Evolutionary conservation across 1,140 invertebrate genomes (phyloP).

Genomic region (Musca vetustissima): DNA sequence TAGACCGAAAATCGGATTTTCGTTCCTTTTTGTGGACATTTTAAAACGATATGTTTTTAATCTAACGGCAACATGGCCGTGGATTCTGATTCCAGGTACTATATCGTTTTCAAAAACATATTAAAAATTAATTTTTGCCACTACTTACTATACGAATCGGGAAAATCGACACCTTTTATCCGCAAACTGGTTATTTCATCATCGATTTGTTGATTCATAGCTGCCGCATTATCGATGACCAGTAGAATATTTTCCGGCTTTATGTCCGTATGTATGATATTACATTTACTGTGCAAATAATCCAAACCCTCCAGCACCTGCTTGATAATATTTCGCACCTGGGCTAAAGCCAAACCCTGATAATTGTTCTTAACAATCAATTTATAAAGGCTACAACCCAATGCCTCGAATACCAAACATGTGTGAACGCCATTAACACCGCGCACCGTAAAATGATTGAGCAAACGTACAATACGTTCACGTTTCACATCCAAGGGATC

Average conservation of each 20-base stretch:
- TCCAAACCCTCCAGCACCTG: slow-evolving; percentile 93
- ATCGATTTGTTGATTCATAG: slow-evolving; percentile 87
- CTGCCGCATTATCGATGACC: slow-evolving; percentile 80
- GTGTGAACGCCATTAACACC: slow-evolving; percentile 95
- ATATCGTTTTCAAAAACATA: no score
- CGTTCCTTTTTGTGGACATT: no score
- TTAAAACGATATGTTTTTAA: no score
- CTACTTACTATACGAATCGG: slow-evolving; percentile 54
- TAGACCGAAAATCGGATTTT: no score
- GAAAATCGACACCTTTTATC: slow-evolving; percentile 60
- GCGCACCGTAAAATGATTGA: slow-evolving; percentile 98
- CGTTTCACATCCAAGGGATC: slow-evolving; percentile 87
- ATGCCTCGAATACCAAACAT: slow-evolving; percentile 98
- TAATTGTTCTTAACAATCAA: slow-evolving; percentile 98
- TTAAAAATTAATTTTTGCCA: no score
- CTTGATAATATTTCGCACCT: slow-evolving; percentile 93
- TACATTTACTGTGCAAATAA: slow-evolving; percentile 96
- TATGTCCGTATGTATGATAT: slow-evolving; percentile 99
- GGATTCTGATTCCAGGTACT: no score
- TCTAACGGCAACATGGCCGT: no score
- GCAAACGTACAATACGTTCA: slow-evolving; percentile 92
- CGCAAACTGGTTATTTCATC: slow-evolving; percentile 77
- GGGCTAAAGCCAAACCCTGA: slow-evolving; percentile 89
- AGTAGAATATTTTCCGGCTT: slow-evolving; percentile 99
- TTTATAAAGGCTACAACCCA: slow-evolving; percentile 96